Evolutionary conservation across 2,888 invertebrate species (phyloP).

Genomic region (Brenthis ino): DNA sequence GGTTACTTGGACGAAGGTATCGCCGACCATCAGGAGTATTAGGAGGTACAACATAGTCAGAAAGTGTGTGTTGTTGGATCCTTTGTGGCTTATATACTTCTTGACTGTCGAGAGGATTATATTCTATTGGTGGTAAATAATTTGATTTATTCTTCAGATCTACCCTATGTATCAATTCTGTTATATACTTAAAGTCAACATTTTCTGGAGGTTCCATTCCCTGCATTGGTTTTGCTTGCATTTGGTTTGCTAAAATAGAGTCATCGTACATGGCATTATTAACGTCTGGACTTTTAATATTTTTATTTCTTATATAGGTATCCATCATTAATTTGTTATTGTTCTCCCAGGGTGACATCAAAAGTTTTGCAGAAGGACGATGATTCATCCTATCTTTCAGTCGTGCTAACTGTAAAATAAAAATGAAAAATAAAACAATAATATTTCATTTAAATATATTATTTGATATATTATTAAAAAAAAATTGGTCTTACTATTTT

Average conservation of each 20-base stretch:
- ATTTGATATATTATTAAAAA: not conserved
- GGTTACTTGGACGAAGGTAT: constrained; percentile 37
- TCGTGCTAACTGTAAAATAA: constrained; percentile 25
- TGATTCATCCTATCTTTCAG: constrained; percentile 33
- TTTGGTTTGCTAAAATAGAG: constrained; percentile 34
- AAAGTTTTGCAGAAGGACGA: constrained; percentile 25
- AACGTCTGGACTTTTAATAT: constrained; percentile 38
- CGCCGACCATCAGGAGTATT: constrained; percentile 34
- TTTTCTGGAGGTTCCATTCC: constrained; percentile 43
- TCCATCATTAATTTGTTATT: constrained; percentile 41
- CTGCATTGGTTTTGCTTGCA: constrained; percentile 31
- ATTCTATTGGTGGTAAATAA: constrained; percentile 39
- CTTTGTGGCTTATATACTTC: constrained; percentile 35
- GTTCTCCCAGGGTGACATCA: constrained; percentile 35
- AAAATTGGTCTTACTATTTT: constrained; percentile 45
- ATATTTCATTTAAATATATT: not conserved
- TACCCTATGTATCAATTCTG: constrained; percentile 66
- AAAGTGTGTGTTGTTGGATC: constrained; percentile 27
- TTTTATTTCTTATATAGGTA: constrained; percentile 40
- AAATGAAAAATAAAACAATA: constrained; percentile 1
- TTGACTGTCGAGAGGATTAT: constrained; percentile 39
- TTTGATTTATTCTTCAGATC: constrained; percentile 51
- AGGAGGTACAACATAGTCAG: constrained; percentile 31
- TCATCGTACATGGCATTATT: constrained; percentile 36
- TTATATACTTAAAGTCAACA: constrained; percentile 68